A percentile compares a stretch with the other conserved stretches of the same genome.
phyloP scores from a whole-genome alignment of 2,797 vertebrate species.

The Lateolabrax maculatus region DNA sequence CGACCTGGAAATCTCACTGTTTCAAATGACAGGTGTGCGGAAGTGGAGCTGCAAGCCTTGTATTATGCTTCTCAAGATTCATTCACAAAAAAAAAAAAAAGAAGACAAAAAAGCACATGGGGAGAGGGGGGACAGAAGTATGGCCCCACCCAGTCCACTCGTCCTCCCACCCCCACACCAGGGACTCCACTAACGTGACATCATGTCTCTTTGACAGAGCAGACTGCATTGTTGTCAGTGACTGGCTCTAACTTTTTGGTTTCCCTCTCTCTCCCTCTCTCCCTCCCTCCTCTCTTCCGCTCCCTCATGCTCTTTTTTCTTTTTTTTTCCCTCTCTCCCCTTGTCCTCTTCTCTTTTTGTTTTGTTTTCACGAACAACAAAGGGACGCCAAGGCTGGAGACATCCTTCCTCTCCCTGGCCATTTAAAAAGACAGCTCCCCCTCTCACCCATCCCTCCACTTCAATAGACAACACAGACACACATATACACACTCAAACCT shows the following conservation, averaged over 20 bases:
- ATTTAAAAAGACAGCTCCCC: slow-evolving; percentile 72
- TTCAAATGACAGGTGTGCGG: slow-evolving; percentile 79
- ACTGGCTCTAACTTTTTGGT: slow-evolving; percentile 75
- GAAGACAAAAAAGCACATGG: slow-evolving; percentile 19
- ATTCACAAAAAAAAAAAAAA: slow-evolving; percentile 73
- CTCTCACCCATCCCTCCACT: slow-evolving; percentile 62
- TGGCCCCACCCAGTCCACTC: slow-evolving; percentile 80
- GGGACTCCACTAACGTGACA: slow-evolving; percentile 80
- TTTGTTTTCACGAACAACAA: slow-evolving; percentile 83
- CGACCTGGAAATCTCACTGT: slow-evolving; percentile 85
- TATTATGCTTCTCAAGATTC: slow-evolving; percentile 82
- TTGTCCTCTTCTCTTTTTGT: slow-evolving; percentile 75
- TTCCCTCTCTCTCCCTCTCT: slow-evolving; percentile 35
- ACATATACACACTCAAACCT: slow-evolving; percentile 10
- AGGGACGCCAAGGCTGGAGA: slow-evolving; percentile 81
- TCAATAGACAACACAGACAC: slow-evolving; percentile 61
- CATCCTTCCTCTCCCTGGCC: slow-evolving; percentile 75
- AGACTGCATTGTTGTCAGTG: slow-evolving; percentile 81
- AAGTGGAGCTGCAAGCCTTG: slow-evolving; percentile 83
- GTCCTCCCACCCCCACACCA: slow-evolving; percentile 71
- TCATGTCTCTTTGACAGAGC: slow-evolving; percentile 82
- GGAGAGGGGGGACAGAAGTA: slow-evolving; percentile 67
- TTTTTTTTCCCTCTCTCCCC: slow-evolving; percentile 50
- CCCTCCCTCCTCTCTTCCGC: slow-evolving; percentile 59
- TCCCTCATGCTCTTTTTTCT: slow-evolving; percentile 53